These are phyloP conservation scores for Gymnothorax javanicus DNA, from an alignment of 2,797 vertebrate genomes.

Conservation along the genomic window DNA sequence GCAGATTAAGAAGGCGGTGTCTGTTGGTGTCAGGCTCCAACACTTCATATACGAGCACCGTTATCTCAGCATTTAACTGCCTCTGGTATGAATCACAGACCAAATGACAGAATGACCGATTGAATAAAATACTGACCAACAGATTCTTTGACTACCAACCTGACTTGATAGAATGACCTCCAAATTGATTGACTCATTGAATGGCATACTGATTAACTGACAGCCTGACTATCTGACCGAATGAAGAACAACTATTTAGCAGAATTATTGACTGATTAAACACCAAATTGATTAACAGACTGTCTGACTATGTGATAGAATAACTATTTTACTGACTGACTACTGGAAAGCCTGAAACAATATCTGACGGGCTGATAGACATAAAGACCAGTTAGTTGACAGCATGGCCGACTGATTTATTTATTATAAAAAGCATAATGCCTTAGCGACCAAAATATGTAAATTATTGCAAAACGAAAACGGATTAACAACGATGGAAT, in stretches of 20 bases:
- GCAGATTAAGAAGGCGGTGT: not conserved
- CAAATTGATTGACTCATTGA: not conserved
- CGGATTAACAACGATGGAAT: too few species aligned
- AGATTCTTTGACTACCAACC: too few species aligned
- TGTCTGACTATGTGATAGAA: not conserved
- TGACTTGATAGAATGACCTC: too few species aligned
- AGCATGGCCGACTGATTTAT: too few species aligned
- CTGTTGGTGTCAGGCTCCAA: not conserved
- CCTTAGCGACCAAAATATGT: too few species aligned
- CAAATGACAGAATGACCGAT: not conserved
- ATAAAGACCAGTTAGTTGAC: too few species aligned
- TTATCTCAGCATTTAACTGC: not conserved
- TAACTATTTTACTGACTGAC: not conserved
- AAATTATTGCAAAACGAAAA: too few species aligned
- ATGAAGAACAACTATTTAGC: not conserved
- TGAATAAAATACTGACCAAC: too few species aligned
- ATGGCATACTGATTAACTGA: not conserved
- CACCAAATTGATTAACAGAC: not conserved
- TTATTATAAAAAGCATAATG: too few species aligned
- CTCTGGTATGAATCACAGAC: not conserved
- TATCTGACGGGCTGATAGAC: too few species aligned
- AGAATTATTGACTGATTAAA: not conserved
- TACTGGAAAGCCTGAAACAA: not conserved
- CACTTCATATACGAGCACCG: not conserved
- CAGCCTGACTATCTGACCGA: not conserved